Evolutionary conservation across 1,140 invertebrate genomes (phyloP), one percentile per base, ranked within the genome.

Genomic region (Nasonia giraulti): DNA sequence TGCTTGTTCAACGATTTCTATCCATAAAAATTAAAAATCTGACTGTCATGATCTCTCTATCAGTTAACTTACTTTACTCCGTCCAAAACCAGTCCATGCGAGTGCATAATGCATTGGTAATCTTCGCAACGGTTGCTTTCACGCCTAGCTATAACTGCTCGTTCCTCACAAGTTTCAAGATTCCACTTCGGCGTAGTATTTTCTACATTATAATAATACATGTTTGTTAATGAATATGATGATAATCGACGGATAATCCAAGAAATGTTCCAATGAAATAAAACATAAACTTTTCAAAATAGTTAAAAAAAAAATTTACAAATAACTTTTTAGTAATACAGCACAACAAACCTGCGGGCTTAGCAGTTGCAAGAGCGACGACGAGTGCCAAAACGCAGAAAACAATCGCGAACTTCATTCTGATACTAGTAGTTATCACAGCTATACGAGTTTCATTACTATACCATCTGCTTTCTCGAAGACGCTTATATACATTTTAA

Each of bases 61-160:
- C 14, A 71, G 12, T 11, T 0, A 76, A 76, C 37, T 33, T 75
- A 77, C 44, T 55, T 77, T 47, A 77, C n/a, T 50, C 75, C 44
- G 23, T 50, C 40, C 8, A 77, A 10, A 23, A 77, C 27, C 2
- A 77, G 44, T 11, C 27, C 47, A 55, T 77, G n/a, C 10, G 20
- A 47, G 33, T 44, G 37, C 37, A 40, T 17, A 27, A 77, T 20
- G 23, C 75, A 77, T 31, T 31, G 40, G 10, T 77, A 77, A 77
- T 55, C 47, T 20, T 62, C 50, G 17, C 77, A 66, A 14, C 40
- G 4, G 5, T 79, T 66, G n/a, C 77, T 79, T 40, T 79, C 77
- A 6, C 17, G 14, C 62, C 55, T 79, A 2, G 31, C 27, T 37
- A 14, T 3, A 11, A 10, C 12, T 14, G 55, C 77, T 79, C 31